Percentiles rank a stretch among this genome's conserved stretches.
phyloP scores from a whole-genome alignment of 2,888 invertebrate genomes.

The Stenotaenia linearis region DNA sequence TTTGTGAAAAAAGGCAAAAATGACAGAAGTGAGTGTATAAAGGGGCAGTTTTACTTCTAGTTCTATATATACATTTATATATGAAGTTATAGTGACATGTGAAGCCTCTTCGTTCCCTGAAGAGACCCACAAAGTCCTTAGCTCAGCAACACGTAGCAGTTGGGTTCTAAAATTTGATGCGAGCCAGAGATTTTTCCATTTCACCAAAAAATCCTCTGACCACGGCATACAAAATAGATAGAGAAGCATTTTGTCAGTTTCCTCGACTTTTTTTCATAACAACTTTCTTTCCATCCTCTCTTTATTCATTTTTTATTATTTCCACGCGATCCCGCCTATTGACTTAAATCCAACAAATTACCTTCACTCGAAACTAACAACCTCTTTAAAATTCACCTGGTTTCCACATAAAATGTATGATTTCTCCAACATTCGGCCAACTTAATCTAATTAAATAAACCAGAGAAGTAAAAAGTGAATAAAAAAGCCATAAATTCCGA shows the following conservation, averaged over 20 bases:
- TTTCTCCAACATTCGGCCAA: too few species aligned
- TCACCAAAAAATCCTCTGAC: conserved; percentile 10
- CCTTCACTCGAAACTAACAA: not conserved
- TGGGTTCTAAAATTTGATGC: conserved; percentile 11
- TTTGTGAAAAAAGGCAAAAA: not conserved
- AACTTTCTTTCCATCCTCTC: not conserved
- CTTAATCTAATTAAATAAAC: too few species aligned
- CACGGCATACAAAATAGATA: conserved; percentile 15
- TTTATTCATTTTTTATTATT: not conserved
- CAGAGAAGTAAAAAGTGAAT: too few species aligned
- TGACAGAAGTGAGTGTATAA: not conserved
- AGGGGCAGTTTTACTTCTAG: not conserved
- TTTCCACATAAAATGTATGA: not conserved
- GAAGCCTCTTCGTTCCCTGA: not conserved
- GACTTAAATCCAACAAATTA: not conserved
- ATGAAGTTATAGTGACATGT: conserved; percentile 13
- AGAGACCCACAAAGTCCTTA: not conserved
- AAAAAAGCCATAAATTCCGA: too few species aligned
- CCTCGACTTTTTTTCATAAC: not conserved
- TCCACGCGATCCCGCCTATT: not conserved
- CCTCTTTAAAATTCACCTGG: not conserved
- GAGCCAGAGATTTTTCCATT: conserved; percentile 6
- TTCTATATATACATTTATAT: not conserved
- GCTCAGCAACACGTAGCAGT: conserved; percentile 15
- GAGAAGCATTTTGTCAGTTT: not conserved